A percentile compares a stretch with the other conserved stretches of the same genome.
phyloP scores from a whole-genome alignment of 2,888 invertebrate species.

The Caradrina kadenii region DNA sequence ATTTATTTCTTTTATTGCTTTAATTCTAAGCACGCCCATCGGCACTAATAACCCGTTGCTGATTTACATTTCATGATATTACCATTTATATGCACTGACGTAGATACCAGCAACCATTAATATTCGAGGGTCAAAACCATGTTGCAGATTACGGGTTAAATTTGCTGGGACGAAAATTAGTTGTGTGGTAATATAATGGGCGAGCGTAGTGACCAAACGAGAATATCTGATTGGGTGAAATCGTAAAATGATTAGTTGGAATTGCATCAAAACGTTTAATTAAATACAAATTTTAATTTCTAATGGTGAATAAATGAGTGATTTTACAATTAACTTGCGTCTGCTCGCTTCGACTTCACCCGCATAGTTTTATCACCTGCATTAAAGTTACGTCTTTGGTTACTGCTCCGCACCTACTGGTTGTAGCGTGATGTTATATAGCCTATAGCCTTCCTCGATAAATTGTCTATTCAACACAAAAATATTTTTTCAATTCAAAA shows the following conservation, averaged over 20 bases:
- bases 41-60: constrained; percentile 22
- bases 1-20: too few species aligned
- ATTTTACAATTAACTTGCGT: not conserved
- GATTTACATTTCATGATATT: constrained; percentile 42
- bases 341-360: too few species aligned
- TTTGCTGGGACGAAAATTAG: constrained; percentile 17
- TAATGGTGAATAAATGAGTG: not conserved
- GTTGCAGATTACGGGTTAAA: constrained; percentile 34
- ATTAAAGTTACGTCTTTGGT: too few species aligned
- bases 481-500: too few species aligned
- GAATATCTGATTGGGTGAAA: constrained; percentile 21
- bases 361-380: too few species aligned
- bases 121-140: constrained; percentile 23
- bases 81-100: constrained; percentile 30
- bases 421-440: too few species aligned
- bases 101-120: constrained; percentile 21
- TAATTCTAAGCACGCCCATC: constrained; percentile 21
- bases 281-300: not conserved
- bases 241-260: constrained; percentile 12
- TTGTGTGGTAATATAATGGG: constrained; percentile 6
- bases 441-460: too few species aligned
- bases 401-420: too few species aligned
- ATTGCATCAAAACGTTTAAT: not conserved
- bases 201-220: not conserved
- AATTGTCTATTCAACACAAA: too few species aligned